Evolutionary conservation across 2,888 invertebrate genomes (phyloP).

Genomic region (Cataglyphis livida): DNA sequence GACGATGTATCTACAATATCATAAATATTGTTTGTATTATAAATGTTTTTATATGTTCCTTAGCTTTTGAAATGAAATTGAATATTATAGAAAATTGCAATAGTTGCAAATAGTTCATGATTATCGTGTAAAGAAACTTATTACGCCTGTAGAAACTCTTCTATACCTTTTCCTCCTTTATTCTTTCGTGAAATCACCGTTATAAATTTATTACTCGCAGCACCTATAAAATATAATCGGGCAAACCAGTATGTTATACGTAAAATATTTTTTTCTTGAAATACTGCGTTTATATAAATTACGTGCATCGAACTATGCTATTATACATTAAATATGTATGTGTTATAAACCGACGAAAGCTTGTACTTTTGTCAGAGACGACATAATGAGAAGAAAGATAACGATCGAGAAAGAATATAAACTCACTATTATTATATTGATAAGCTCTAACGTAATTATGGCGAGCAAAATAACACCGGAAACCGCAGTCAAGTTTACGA

Average conservation of each 20-base stretch:
- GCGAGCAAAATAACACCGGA: slow-evolving; percentile 48
- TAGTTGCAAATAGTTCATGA: not conserved
- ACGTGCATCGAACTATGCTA: not conserved
- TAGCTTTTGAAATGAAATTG: not conserved
- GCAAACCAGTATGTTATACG: not conserved
- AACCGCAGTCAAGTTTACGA: slow-evolving; percentile 54
- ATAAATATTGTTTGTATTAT: not conserved
- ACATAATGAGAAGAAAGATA: not conserved
- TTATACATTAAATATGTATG: slow-evolving; percentile 27
- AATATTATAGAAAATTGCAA: not conserved
- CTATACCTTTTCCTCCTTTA: not conserved
- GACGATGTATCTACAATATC: not conserved
- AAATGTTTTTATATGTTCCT: not conserved
- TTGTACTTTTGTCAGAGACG: not conserved
- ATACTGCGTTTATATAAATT: not conserved
- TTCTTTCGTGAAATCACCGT: not conserved
- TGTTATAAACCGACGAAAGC: not conserved
- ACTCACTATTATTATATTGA: not conserved
- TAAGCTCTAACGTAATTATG: not conserved
- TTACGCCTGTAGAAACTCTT: not conserved
- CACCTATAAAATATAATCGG: not conserved
- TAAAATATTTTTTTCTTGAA: not conserved
- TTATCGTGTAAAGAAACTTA: not conserved
- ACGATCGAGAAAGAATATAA: not conserved
- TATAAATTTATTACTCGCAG: not conserved